Evolutionary conservation across 1,140 invertebrate species (phyloP).

Genomic region (Drosophila trapezifrons): DNA sequence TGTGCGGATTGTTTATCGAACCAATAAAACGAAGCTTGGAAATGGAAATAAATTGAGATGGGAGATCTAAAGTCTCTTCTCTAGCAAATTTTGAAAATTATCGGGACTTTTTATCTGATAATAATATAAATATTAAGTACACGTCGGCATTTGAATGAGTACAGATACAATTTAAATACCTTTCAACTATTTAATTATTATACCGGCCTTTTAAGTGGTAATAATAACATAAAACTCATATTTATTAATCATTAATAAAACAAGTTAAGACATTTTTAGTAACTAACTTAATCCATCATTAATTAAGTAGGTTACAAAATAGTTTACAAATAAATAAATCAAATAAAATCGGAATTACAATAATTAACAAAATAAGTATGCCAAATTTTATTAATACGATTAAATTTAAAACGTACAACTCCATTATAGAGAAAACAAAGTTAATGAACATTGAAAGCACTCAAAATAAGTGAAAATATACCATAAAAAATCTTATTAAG

Average conservation of each 20-base stretch:
- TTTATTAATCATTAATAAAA: background rate
- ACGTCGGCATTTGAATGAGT: too few species aligned
- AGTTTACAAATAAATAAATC: background rate
- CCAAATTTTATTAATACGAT: background rate
- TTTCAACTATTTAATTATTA: background rate
- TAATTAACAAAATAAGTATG: background rate
- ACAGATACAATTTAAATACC: background rate
- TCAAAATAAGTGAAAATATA: too few species aligned
- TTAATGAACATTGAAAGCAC: too few species aligned
- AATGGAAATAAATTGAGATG: background rate
- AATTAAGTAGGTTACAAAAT: background rate
- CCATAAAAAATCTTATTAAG: background rate
- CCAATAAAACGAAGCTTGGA: background rate
- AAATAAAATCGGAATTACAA: background rate
- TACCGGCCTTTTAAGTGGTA: background rate
- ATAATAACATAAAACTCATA: background rate
- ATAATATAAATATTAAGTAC: background rate
- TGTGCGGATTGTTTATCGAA: background rate
- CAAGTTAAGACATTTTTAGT: background rate
- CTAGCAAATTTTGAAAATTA: too few species aligned
- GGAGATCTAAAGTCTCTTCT: too few species aligned
- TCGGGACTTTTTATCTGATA: too few species aligned
- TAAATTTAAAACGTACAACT: background rate
- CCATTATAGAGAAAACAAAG: background rate
- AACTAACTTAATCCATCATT: background rate